Evolutionary conservation across 1,140 invertebrate genomes (phyloP).

Genomic region (Pinna nobilis): DNA sequence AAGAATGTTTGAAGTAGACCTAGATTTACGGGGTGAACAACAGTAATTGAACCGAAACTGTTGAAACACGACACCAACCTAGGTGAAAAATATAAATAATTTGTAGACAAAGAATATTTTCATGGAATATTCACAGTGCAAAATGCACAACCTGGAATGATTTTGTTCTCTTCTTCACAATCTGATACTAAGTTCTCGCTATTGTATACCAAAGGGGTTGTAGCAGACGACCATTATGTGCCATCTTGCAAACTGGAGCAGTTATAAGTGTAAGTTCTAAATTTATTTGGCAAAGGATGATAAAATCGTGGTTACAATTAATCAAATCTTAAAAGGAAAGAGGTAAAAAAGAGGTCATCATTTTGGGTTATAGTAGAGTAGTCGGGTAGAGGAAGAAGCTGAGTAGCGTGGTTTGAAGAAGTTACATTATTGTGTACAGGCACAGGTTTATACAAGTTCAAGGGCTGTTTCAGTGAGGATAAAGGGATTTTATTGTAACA

Average conservation of each 20-base stretch:
- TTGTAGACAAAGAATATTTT: conserved; percentile 8
- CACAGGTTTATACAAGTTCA: conserved; percentile 25
- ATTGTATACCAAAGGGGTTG: conserved; percentile 24
- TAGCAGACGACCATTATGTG: conserved; percentile 9
- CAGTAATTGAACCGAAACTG: background rate
- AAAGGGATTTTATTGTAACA: conserved; percentile 24
- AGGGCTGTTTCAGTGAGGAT: conserved; percentile 8
- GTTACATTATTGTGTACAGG: conserved; percentile 9
- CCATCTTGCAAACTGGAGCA: background rate
- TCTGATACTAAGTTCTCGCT: background rate
- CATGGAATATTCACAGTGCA: conserved; percentile 26
- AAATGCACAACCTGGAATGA: conserved; percentile 11
- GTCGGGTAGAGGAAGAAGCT: conserved; percentile 17
- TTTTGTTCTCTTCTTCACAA: background rate
- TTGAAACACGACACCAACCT: conserved; percentile 18
- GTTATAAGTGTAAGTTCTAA: conserved; percentile 10
- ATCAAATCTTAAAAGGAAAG: conserved; percentile 7
- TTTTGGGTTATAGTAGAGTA: conserved; percentile 24
- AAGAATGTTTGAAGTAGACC: conserved; percentile 35
- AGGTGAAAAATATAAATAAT: conserved; percentile 5
- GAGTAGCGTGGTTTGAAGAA: conserved; percentile 22
- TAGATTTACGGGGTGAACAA: conserved; percentile 22
- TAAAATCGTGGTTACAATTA: conserved; percentile 12
- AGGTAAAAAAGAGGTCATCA: conserved; percentile 9
- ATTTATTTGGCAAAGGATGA: conserved; percentile 13